Evolutionary conservation across 2,888 invertebrate genomes (phyloP).

Genomic region (Amphimallon solstitiale): DNA sequence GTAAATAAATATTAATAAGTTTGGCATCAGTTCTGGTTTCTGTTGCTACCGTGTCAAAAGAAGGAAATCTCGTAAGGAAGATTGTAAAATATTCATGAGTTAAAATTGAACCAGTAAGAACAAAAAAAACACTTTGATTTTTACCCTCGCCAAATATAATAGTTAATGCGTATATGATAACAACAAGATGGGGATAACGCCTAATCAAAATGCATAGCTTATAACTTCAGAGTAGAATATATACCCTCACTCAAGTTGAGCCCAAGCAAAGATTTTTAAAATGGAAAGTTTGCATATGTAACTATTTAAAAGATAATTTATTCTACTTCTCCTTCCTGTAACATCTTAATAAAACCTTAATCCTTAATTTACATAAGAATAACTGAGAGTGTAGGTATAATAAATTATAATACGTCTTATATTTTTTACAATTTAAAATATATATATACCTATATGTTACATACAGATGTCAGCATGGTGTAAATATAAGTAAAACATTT

Average conservation of each 20-base stretch:
- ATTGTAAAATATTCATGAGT: constrained; percentile 56
- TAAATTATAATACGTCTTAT: no score
- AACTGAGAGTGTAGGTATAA: no score
- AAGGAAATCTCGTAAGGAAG: constrained; percentile 25
- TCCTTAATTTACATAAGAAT: no score
- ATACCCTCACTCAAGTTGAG: neutral
- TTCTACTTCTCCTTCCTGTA: neutral
- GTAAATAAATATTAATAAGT: no score
- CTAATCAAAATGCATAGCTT: constrained; percentile 64
- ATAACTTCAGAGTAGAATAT: constrained; percentile 46
- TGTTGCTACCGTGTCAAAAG: no score
- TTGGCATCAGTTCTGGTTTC: no score
- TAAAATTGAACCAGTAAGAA: constrained; percentile 54
- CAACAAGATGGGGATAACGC: constrained; percentile 55
- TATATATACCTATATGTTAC: no score
- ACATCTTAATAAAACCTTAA: no score
- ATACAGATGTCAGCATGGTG: no score
- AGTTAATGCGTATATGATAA: constrained; percentile 62
- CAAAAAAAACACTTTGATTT: constrained; percentile 60
- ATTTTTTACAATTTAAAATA: no score
- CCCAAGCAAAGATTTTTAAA: constrained; percentile 7
- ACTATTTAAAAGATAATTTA: neutral
- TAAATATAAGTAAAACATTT: no score
- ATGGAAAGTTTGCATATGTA: neutral
- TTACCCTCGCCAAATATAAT: constrained; percentile 60